Base-by-base conservation (phyloP, 2,888 invertebrate species). In the Rhaphigaster nebulosa region DNA sequence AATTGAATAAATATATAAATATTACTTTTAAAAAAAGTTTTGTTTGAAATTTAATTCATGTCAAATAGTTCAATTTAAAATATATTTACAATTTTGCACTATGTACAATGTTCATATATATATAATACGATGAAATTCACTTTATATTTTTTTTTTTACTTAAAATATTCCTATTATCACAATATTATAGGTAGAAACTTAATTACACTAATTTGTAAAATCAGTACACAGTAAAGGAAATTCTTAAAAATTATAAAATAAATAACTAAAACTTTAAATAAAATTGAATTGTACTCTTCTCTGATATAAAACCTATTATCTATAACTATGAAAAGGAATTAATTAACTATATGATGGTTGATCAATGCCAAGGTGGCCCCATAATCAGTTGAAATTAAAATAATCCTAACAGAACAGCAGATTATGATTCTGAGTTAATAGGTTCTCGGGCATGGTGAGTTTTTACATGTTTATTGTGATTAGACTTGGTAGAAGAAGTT, bases 401-500 rank as follows among this genome's bases (percentile, higher is more conserved):
- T 54, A 34, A 88, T 23, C 34, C 20, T 26, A 60, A 45, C 34
- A 38, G 65, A 56, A 88, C 88, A 87, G 88, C 88, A 88, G 29
- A 45, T 87, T 88, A 97, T 94, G 96, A 96, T 93, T 98, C 98
- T 18, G 97, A 97, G 92, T 97, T 97, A 92, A 98, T 96, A 65
- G 97, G 97, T 94, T 98, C 98, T 90, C 98, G 94, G 90, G 97
- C 97, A 94, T 98, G 97, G 94, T 98, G 98, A 93, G 98, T 98
- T 94, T 97, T 96, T 91, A 98, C 95, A 94, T 98, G 98, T 94
- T 98, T 98, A 93, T 98, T 97, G 93, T 98, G 98, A 94, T 98
- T 98, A 87, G 97, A 97, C 94, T 98, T 98, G 90, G 98, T 98
- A 92, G 97, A 96, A 88, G 97, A 97, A 18, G 97, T 96, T 94